Percentiles rank a stretch among this genome's conserved stretches.
phyloP scores from a whole-genome alignment of 2,113 vertebrate genomes.

The Albula glossodonta region DNA sequence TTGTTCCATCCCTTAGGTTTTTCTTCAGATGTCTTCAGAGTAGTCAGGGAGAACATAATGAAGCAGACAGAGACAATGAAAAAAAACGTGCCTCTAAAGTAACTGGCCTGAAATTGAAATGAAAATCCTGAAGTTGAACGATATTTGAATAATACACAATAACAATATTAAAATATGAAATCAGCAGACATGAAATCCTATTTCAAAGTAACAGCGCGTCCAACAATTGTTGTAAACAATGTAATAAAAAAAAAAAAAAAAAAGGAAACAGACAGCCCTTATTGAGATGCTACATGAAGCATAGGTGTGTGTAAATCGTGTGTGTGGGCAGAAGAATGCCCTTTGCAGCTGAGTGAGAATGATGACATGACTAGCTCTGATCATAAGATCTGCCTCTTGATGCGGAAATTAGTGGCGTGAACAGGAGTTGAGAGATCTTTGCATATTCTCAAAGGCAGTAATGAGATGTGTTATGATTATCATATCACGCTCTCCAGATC shows the following conservation, averaged over 20 bases:
- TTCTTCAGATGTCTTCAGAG: too few relatives aligned
- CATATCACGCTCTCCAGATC: not conserved
- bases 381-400: not conserved
- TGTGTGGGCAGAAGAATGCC: not conserved
- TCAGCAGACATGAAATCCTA: too few relatives aligned
- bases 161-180: not conserved
- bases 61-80: too few relatives aligned
- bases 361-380: not conserved
- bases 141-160: not conserved
- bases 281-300: not conserved
- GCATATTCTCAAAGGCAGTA: not conserved
- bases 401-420: not conserved
- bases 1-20: too few relatives aligned
- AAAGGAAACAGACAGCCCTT: not conserved
- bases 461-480: not conserved
- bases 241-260: too few relatives aligned
- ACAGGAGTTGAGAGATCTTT: not conserved
- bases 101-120: too few relatives aligned
- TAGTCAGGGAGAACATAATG: too few relatives aligned
- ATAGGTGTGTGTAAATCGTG: not conserved
- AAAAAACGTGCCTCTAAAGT: too few relatives aligned
- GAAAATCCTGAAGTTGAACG: not conserved
- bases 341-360: not conserved
- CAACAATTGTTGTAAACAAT: not conserved
- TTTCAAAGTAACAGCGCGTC: not conserved